Evolutionary conservation across 2,888 invertebrate species (phyloP).

Genomic region (Crossocerus cetratus): DNA sequence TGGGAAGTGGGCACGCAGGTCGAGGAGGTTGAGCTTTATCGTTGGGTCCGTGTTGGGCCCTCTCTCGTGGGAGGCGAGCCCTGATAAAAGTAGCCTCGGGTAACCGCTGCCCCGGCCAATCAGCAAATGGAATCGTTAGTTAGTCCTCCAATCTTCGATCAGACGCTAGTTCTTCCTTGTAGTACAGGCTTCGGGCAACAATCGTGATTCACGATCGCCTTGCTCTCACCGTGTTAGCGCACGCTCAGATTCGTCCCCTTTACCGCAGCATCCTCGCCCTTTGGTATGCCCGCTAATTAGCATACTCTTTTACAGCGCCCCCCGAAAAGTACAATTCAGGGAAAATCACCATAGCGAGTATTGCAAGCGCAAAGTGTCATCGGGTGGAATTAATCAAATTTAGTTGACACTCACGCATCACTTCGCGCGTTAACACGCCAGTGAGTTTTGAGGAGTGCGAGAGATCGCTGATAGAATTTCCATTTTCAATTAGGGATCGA

Average conservation of each 20-base stretch:
- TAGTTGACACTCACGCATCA: no score
- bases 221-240: not conserved
- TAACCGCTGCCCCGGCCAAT: conserved; percentile 44
- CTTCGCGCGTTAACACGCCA: no score
- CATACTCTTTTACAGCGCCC: conserved; percentile 38
- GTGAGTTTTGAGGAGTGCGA: not conserved
- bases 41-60: conserved; percentile 26
- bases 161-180: conserved; percentile 55
- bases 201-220: conserved; percentile 54
- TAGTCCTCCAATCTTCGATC: conserved; percentile 54
- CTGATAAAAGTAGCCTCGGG: conserved; percentile 41
- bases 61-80: conserved; percentile 41
- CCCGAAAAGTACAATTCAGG: no score
- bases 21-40: conserved; percentile 40
- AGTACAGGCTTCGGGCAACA: conserved; percentile 48
- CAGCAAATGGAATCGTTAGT: conserved; percentile 63
- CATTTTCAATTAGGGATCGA: no score
- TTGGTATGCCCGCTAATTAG: conserved; percentile 38
- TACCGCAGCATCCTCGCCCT: conserved; percentile 28
- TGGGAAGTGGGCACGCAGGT: not conserved
- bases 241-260: conserved; percentile 33
- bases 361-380: not conserved
- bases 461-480: not conserved
- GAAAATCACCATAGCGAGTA: no score
- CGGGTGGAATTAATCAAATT: conserved; percentile 13